Base-by-base conservation (phyloP, 2,797 vertebrate species). In the Paramormyrops hopkinsi region DNA sequence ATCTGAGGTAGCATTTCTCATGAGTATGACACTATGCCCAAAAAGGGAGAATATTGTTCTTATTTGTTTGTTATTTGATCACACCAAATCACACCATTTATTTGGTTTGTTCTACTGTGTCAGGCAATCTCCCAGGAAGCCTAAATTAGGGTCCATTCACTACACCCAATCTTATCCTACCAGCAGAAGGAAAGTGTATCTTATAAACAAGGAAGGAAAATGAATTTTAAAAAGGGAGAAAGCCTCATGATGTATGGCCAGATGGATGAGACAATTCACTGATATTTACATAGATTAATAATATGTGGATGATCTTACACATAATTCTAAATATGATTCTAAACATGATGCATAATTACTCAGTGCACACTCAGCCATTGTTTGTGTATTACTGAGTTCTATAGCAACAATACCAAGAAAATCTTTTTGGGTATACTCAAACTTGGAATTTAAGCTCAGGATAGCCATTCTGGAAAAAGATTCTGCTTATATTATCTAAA, bases 401-500 rank as follows among this genome's bases (percentile, higher is more conserved):
- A 33, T 56, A 51, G 51, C 53, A 86, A 86, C 8, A 41, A 41
- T 41, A 54, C 51, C 25, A n/a, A n/a, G 8, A 86, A 37, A 37
- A 86, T 54, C 25, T 86, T 82, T 69, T 73, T 41, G 62, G 54
- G n/a, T n/a, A 62, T 54, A 62, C 33, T 37, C 59, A 89, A 83
- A 22, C 50, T 53, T 25, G 65, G 22, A 88, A 89, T 84, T 73
- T 89, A 88, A 79, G 37, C 29, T 29, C 46, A 89, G 29, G 83
- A 25, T 37, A 46, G 53, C 85, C 19, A 89, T 87, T 91, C 29
- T 53, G 88, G 79, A 25, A 51, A 29, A 76, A 76, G 3, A 51
- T 59, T 46, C 48, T 41, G 82, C 76, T 62, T 56, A 59, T 48
- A 33, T 88, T 44, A 87, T 89, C 54, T 89, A 46, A 86, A 88